These are phyloP conservation scores for Platorchestia sp. DNA, from an alignment of 1,140 invertebrate species.

Conservation along the genomic window DNA sequence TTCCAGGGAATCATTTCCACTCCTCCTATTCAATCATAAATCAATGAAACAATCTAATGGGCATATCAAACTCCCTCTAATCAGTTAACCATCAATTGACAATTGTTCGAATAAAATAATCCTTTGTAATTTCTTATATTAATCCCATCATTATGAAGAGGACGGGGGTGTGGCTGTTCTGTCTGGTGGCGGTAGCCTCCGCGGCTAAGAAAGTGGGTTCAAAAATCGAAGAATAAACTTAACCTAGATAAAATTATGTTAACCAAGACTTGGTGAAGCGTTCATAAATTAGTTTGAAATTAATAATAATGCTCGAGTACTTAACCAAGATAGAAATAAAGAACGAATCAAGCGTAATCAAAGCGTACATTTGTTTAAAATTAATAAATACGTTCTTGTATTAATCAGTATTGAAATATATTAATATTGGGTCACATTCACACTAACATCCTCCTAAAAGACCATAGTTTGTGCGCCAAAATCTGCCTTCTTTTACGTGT, in stretches of 20 bases:
- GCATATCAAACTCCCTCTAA: neutral
- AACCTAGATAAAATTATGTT: neutral
- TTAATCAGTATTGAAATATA: too few species aligned
- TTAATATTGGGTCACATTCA: too few species aligned
- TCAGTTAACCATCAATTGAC: neutral
- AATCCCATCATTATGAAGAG: neutral
- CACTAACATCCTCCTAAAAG: too few species aligned
- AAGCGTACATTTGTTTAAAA: too few species aligned
- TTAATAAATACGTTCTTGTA: neutral
- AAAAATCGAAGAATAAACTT: neutral
- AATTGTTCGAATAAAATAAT: neutral
- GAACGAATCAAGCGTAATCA: neutral
- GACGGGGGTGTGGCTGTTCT: neutral
- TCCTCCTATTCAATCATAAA: neutral
- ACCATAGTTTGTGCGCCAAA: too few species aligned
- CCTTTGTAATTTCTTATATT: neutral
- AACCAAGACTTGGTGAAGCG: too few species aligned
- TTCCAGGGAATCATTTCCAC: neutral
- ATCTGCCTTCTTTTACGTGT: too few species aligned
- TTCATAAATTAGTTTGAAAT: too few species aligned
- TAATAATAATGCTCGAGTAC: too few species aligned
- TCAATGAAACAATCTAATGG: neutral
- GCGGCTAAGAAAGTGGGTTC: neutral
- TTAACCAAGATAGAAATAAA: too few species aligned
- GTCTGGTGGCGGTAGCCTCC: neutral